Evolutionary conservation across 53 echinoderm and acorn worm species (phyloP), one percentile per base, ranked within the genome.

Genomic region (Holothuria scabra): DNA sequence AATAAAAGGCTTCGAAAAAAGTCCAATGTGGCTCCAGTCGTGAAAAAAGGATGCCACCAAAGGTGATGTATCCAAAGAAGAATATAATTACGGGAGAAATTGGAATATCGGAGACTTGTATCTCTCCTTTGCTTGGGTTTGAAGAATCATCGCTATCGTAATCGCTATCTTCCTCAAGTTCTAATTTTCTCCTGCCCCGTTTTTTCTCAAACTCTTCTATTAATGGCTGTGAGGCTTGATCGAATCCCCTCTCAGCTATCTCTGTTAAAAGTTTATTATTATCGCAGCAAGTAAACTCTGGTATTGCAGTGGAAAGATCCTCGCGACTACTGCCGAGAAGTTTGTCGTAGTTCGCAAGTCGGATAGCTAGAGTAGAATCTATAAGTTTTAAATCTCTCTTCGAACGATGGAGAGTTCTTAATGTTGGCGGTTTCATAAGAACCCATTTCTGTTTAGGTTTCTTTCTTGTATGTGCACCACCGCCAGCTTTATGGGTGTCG

Each of bases 71-170:
- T 76, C 94, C 78, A 52, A 99, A 91, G 81, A 99, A 91, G 55
- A 99, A 93, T 29, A 91, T 87, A 81, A 99, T 69, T 26, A 99
- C 99, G 26, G 99, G 99, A 37, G 90, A 83, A 74, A 99, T 99
- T 22, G 99, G 94, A 81, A 96, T 96, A 67, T 96, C 92, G 9
- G 96, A 88, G 29, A 90, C 88, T 67, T 92, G 90, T 2, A 95
- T 65, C 8, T 88, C 88, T 32, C 90, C 74, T n/a, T 70, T 83
- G 29, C 84, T 88, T 6, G 86, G 90, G 16, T 56, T 79, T 6
- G 62, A 62, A 1, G 82, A 81, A 55, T 94, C 84, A 28, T 94
- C 84, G 28, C 92, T 91, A 49, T 96, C 96, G 22, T 88, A 92
- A 58, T 84, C 85, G 46, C 87, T 91, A 29, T 85, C 91, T 1